A percentile compares a stretch with the other conserved stretches of the same genome.
Conservation (phyloP, 2,888 invertebrate genomes). For the Lasius fuliginosus region DNA sequence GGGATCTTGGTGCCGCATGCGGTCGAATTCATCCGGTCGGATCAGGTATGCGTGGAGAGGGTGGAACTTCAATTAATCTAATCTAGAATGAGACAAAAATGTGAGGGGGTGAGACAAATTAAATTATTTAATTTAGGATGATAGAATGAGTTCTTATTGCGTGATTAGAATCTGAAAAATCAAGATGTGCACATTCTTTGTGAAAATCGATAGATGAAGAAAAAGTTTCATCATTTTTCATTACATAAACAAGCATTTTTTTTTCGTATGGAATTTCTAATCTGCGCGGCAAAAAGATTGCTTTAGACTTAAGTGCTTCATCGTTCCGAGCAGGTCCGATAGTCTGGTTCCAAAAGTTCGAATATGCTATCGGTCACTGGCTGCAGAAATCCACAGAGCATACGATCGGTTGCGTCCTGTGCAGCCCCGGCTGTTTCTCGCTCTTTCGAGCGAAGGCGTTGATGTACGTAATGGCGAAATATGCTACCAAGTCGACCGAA, state of each 20-base stretch:
- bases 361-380: slow-evolving; percentile 97
- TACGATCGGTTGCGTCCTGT: slow-evolving; percentile 95
- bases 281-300: background rate
- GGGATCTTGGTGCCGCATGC: slow-evolving; percentile 93
- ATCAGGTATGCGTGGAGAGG: slow-evolving; percentile 92
- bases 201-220: background rate
- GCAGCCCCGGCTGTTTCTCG: slow-evolving; percentile 97
- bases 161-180: background rate
- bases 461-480: slow-evolving; percentile 96
- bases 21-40: slow-evolving; percentile 96
- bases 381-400: slow-evolving; percentile 97
- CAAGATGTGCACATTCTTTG: background rate
- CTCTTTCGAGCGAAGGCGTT: slow-evolving; percentile 95
- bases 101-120: background rate
- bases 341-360: slow-evolving; percentile 96
- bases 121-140: slow-evolving; percentile 3
- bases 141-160: background rate
- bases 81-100: background rate
- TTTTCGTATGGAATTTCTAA: background rate
- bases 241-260: background rate
- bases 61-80: slow-evolving; percentile 75
- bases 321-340: slow-evolving; percentile 88
- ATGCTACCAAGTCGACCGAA: slow-evolving; percentile 92
- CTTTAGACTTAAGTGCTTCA: background rate
- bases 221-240: background rate